Percentiles rank a stretch among this genome's conserved stretches.
These are phyloP conservation scores for Trichopoda pennipes DNA, from an alignment of 2,888 invertebrate genomes.

Conservation along the genomic window DNA sequence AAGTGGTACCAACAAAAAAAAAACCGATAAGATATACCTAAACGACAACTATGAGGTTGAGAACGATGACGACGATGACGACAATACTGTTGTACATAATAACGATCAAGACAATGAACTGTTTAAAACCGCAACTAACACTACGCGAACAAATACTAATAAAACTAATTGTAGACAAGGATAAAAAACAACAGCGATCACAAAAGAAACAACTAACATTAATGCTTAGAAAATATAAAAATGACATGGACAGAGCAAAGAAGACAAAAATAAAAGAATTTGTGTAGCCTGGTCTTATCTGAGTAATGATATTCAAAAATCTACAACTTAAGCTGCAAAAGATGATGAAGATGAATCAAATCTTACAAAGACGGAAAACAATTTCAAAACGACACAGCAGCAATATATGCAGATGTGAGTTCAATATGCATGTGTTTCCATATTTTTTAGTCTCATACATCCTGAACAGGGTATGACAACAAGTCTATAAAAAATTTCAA, in stretches of 20 bases:
- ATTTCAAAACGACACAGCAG: conserved; percentile 29
- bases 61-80: conserved; percentile 25
- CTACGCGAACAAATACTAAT: conserved; percentile 23
- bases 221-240: conserved; percentile 64
- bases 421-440: conserved; percentile 45
- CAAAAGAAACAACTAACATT: conserved; percentile 35
- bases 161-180: conserved; percentile 58
- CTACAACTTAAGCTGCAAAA: conserved; percentile 67
- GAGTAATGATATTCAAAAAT: conserved; percentile 71
- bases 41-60: conserved; percentile 45
- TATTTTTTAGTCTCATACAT: not conserved
- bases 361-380: not conserved
- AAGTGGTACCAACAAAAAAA: conserved; percentile 59
- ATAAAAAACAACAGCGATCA: conserved; percentile 22
- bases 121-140: conserved; percentile 18
- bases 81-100: not conserved
- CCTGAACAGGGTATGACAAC: conserved; percentile 18
- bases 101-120: conserved; percentile 33
- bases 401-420: conserved; percentile 40
- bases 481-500: conserved; percentile 23
- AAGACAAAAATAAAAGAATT: conserved; percentile 10
- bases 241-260: conserved; percentile 48
- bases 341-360: conserved; percentile 57
- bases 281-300: conserved; percentile 68
- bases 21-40: conserved; percentile 56